Evolutionary conservation across 2,888 invertebrate species (phyloP).

Genomic region (Mongoloraphidia duomilia): DNA sequence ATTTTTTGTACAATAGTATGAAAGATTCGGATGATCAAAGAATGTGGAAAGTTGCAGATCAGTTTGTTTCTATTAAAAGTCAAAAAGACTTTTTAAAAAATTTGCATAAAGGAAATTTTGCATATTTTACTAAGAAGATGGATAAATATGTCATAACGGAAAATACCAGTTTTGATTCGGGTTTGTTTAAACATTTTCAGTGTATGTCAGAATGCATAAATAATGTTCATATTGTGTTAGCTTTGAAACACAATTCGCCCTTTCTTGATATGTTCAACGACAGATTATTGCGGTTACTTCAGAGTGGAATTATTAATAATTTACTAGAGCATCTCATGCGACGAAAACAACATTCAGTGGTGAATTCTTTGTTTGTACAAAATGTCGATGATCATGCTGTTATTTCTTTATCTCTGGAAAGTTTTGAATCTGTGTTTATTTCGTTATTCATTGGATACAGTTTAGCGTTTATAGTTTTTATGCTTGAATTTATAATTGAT

Average conservation of each 20-base stretch:
- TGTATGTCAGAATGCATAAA: background rate
- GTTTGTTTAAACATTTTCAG: background rate
- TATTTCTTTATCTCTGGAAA: constrained; percentile 1
- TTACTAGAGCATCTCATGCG: background rate
- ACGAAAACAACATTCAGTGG: background rate
- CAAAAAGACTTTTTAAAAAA: background rate
- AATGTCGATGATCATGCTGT: background rate
- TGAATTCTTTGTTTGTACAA: background rate
- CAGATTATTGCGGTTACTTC: background rate
- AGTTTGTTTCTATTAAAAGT: background rate
- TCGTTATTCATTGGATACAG: background rate
- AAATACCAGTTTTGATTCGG: background rate
- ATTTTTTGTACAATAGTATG: background rate
- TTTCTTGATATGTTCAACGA: background rate
- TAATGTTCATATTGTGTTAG: background rate
- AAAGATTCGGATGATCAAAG: background rate
- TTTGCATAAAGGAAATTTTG: background rate
- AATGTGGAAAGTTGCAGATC: background rate
- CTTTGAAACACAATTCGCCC: background rate
- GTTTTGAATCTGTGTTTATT: constrained; percentile 4
- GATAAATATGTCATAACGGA: background rate
- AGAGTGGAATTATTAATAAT: background rate
- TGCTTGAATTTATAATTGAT: constrained; percentile 3
- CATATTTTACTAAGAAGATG: background rate
- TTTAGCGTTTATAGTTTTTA: constrained; percentile 3